Conservation (phyloP, 2,797 vertebrate genomes). For the Paguma larvata region DNA sequence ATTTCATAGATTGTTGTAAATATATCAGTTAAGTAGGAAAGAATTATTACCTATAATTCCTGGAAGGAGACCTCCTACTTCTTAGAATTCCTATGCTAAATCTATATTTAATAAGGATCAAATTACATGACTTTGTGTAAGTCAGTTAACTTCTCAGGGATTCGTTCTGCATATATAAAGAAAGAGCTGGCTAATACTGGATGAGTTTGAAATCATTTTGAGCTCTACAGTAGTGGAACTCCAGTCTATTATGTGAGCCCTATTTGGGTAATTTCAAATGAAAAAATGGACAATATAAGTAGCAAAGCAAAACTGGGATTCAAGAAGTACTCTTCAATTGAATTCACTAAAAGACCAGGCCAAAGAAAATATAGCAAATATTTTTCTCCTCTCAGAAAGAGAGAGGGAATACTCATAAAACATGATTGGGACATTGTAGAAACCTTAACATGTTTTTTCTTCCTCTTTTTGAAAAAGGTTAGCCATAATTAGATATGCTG, state of each 20-base stretch:
- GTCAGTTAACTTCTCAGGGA: not conserved
- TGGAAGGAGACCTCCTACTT: not conserved
- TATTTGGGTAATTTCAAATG: not conserved
- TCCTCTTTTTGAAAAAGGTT: not conserved
- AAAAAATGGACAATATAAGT: not conserved
- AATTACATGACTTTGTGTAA: not conserved
- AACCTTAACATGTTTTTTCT: not conserved
- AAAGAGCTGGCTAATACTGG: not conserved
- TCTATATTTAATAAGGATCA: not conserved
- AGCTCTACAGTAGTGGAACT: not conserved
- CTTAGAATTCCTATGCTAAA: conserved; percentile 20
- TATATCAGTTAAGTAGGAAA: not conserved
- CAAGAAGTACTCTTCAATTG: conserved; percentile 8
- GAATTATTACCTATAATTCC: not conserved
- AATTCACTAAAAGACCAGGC: not conserved
- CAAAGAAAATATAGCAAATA: not conserved
- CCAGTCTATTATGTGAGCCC: not conserved
- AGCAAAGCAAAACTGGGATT: not conserved
- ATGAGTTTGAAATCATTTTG: conserved; percentile 3
- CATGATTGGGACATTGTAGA: not conserved
- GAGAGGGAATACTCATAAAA: not conserved
- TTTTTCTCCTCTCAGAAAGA: not conserved
- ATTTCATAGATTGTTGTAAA: not conserved
- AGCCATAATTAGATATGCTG: not conserved
- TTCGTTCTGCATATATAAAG: not conserved